Percentiles rank a stretch among this genome's conserved stretches.
phyloP scores from a whole-genome alignment of 2,888 invertebrate species.

The Campoplex nolae region DNA sequence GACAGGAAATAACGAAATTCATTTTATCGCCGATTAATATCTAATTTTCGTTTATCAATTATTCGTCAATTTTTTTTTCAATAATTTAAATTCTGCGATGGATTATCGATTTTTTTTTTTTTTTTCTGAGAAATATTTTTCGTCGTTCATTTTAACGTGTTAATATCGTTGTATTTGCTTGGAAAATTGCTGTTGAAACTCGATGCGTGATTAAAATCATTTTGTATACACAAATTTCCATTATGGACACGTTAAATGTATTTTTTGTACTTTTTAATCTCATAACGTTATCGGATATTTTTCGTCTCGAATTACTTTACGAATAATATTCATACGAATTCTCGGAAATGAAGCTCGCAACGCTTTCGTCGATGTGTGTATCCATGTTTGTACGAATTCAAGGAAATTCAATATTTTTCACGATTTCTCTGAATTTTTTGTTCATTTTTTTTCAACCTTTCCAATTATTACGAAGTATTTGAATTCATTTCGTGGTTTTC shows the following conservation, averaged over 20 bases:
- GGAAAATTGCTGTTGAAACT: neutral
- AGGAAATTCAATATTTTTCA: conserved; percentile 15
- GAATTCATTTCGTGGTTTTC: neutral
- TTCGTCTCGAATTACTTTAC: conserved; percentile 8
- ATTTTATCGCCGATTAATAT: neutral
- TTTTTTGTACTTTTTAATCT: neutral
- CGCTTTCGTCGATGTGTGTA: neutral
- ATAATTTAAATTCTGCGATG: too few relatives aligned
- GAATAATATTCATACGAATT: neutral
- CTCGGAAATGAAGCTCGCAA: too few relatives aligned
- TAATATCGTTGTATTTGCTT: neutral
- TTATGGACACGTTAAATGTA: neutral
- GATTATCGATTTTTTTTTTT: neutral
- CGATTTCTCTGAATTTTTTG: neutral
- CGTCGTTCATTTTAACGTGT: neutral
- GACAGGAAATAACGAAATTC: neutral
- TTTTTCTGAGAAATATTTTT: neutral
- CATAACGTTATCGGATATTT: neutral
- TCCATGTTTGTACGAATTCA: neutral
- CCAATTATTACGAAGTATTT: neutral
- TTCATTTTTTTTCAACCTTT: neutral
- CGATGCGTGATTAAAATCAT: neutral
- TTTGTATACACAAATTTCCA: neutral
- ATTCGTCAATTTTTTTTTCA: neutral
- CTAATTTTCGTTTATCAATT: neutral